Evolutionary conservation across 2,888 invertebrate species (phyloP), one percentile per base, ranked within the genome.

Genomic region (Ormyrus nitidulus): DNA sequence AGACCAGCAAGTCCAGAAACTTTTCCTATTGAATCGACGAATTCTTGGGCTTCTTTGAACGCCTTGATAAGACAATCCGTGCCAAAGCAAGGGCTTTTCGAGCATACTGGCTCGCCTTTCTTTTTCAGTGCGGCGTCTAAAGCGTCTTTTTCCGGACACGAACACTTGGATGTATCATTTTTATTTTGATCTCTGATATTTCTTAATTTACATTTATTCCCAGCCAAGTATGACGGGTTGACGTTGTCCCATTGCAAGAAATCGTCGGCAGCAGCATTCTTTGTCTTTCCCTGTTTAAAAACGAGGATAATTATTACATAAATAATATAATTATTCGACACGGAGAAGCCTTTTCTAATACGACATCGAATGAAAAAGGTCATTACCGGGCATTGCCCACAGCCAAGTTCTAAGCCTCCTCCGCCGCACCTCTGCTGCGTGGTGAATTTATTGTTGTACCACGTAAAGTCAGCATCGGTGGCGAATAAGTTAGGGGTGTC

Each of bases 1-100:
- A 89, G 83, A 6, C 88, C 89, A 6, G 85, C 84, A 1, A 89
- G 76, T 0, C 89, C 89, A 1, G 87, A 86, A 10, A 86, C 87
- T 65, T 85, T 87, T 0, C 88, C 89, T 10, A 89, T 77, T 0
- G 87, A 87, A 61, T 89, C 86, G 0, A 89, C 89, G 66, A 89
- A 89, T 1, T 88, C 86, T 75, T 89, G 88, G 0, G 87, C 86
- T 11, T 89, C 88, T 11, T 85, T 82, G 70, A 89, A 87, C 6
- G 86, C 85, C 58, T 86, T 84, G 6, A 88, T 85, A 54, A 89
- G 72, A 66, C 86, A 86, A 13, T 89, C 88, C 2, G 86, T 82
- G 10, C 87, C 86, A 4, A 83, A 61, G 53, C 87, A 87, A 0
- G 86, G 85, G 34, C 85, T 86, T 49, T 85, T 87, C 13, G 80